Evolutionary conservation across 1,140 invertebrate species (phyloP).

Genomic region (Drosophila repleta): DNA sequence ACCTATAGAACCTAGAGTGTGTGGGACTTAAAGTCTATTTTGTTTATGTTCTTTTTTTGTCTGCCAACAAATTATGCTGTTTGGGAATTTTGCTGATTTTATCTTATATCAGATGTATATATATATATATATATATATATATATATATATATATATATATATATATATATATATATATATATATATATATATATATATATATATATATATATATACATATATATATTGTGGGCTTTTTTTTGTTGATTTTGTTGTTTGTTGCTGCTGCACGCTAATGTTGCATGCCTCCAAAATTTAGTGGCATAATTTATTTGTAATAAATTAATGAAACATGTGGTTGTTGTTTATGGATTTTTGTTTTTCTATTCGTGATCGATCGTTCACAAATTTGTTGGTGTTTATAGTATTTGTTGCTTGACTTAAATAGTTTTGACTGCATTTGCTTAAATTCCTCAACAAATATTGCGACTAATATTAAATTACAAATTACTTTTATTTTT

Average conservation of each 20-base stretch:
- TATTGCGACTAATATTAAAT: constrained; percentile 75
- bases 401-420: constrained; percentile 38
- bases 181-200: constrained; percentile 25
- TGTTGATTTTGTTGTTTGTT: constrained; percentile 28
- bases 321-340: constrained; percentile 69
- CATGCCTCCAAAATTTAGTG: constrained; percentile 48
- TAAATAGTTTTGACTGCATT: constrained; percentile 59
- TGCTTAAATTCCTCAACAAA: constrained; percentile 64
- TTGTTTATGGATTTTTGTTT: constrained; percentile 34
- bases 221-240: constrained; percentile 26
- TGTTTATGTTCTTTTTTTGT: constrained; percentile 37
- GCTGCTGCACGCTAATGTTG: constrained; percentile 43
- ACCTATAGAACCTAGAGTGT: constrained; percentile 68
- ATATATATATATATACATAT: neutral
- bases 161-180: constrained; percentile 30
- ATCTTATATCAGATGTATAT: constrained; percentile 37
- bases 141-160: no score
- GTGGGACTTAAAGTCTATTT: constrained; percentile 75
- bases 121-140: constrained; percentile 18
- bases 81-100: constrained; percentile 50
- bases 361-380: constrained; percentile 38
- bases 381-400: constrained; percentile 40
- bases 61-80: constrained; percentile 54
- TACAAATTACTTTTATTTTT: constrained; percentile 40
- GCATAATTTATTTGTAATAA: constrained; percentile 78